phyloP scores from a whole-genome alignment of 1,140 invertebrate genomes.

The Drosophila willistoni region DNA sequence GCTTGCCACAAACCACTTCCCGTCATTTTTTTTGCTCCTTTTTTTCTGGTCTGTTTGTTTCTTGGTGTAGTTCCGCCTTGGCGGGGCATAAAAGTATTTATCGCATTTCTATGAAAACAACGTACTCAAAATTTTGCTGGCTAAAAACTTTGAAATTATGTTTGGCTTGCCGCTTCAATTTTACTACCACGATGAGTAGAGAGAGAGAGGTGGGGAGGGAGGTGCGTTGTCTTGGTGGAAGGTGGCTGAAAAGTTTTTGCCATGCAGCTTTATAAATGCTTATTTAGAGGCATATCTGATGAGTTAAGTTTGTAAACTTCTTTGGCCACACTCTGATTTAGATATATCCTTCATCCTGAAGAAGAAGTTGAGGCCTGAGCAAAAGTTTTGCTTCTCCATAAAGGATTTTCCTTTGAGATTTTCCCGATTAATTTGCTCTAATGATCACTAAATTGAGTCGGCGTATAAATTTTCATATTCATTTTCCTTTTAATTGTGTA shows the following conservation, averaged over 20 bases:
- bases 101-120: constrained; percentile 80
- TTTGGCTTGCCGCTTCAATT: constrained; percentile 70
- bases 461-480: background rate
- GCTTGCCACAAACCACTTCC: constrained; percentile 35
- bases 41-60: background rate
- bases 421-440: background rate
- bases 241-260: constrained; percentile 50
- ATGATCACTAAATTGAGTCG: background rate
- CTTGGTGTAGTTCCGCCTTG: constrained; percentile 11
- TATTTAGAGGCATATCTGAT: constrained; percentile 79
- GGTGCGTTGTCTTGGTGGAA: background rate
- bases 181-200: background rate
- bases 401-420: constrained; percentile 27
- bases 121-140: constrained; percentile 73
- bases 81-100: constrained; percentile 61
- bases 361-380: constrained; percentile 24
- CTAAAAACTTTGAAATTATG: constrained; percentile 75
- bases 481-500: background rate
- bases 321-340: constrained; percentile 33
- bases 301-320: constrained; percentile 71
- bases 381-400: constrained; percentile 33
- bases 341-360: constrained; percentile 33
- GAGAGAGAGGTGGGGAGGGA: background rate
- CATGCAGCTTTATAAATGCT: constrained; percentile 75
- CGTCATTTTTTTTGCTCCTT: background rate